Evolutionary conservation across 2,113 vertebrate species (phyloP).

Genomic region (Electrona antarctica): DNA sequence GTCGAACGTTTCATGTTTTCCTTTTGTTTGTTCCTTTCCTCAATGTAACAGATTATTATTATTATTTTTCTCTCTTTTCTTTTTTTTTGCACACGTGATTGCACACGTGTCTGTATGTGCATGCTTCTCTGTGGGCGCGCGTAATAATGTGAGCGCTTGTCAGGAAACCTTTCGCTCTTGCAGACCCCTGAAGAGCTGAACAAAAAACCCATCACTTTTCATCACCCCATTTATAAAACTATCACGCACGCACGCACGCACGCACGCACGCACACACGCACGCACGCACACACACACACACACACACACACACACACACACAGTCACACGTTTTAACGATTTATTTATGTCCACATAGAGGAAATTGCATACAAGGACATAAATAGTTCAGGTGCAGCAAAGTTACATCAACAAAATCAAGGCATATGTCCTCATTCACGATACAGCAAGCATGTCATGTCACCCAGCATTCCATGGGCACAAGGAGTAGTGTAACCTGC

Average conservation of each 20-base stretch:
- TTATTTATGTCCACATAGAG: too few relatives aligned
- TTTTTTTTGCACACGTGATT: background rate
- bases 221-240: slow-evolving; percentile 57
- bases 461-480: too few relatives aligned
- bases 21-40: too few relatives aligned
- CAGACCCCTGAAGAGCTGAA: slow-evolving; percentile 53
- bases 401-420: too few relatives aligned
- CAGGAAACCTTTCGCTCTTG: slow-evolving; percentile 59
- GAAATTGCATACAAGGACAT: too few relatives aligned
- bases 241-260: background rate
- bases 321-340: too few relatives aligned
- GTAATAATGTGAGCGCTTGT: slow-evolving; percentile 53
- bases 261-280: background rate
- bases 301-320: background rate
- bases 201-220: slow-evolving; percentile 56
- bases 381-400: too few relatives aligned
- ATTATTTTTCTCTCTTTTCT: too few relatives aligned
- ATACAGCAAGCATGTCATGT: too few relatives aligned
- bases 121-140: background rate
- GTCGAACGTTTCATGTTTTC: too few relatives aligned
- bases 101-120: background rate
- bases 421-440: too few relatives aligned
- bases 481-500: background rate
- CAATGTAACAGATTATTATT: too few relatives aligned
- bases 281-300: background rate